These are phyloP conservation scores for Microtus pennsylvanicus DNA, from an alignment of 2,113 vertebrate genomes.

Conservation along the genomic window DNA sequence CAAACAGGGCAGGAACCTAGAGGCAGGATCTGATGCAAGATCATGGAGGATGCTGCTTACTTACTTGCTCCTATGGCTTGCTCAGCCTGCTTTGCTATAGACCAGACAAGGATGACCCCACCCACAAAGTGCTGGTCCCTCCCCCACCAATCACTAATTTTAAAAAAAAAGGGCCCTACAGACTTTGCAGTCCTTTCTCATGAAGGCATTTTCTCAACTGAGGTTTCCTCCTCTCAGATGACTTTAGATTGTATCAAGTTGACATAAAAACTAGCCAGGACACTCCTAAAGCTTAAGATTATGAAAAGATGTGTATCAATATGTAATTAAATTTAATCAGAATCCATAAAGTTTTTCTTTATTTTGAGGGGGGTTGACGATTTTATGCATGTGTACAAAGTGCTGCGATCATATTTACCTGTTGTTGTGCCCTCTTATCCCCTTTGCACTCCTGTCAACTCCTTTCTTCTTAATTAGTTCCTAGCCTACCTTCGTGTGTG, in stretches of 20 bases:
- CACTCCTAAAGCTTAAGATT: conserved; percentile 3
- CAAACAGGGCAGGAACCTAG: too few species aligned
- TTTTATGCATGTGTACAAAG: not conserved
- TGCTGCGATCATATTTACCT: not conserved
- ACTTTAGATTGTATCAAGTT: too few species aligned
- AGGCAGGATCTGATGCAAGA: too few species aligned
- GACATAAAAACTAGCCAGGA: not conserved
- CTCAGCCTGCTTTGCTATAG: too few species aligned
- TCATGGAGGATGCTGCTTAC: too few species aligned
- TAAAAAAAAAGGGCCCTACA: not conserved
- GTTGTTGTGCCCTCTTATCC: not conserved
- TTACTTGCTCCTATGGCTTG: too few species aligned
- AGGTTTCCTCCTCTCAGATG: not conserved
- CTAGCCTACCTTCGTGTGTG: not conserved
- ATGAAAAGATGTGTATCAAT: not conserved
- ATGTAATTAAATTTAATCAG: not conserved
- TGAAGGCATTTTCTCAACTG: not conserved
- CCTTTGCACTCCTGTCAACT: not conserved
- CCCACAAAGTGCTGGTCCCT: not conserved
- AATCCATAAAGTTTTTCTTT: not conserved
- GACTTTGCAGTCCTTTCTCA: not conserved
- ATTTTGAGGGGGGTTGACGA: not conserved
- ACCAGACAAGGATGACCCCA: too few species aligned
- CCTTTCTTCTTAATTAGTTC: not conserved
- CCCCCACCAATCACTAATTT: not conserved